Percentiles rank a stretch among this genome's conserved stretches.
Evolutionary conservation across 2,888 invertebrate species (phyloP).

Genomic region (Tetanocera ferruginea): DNA sequence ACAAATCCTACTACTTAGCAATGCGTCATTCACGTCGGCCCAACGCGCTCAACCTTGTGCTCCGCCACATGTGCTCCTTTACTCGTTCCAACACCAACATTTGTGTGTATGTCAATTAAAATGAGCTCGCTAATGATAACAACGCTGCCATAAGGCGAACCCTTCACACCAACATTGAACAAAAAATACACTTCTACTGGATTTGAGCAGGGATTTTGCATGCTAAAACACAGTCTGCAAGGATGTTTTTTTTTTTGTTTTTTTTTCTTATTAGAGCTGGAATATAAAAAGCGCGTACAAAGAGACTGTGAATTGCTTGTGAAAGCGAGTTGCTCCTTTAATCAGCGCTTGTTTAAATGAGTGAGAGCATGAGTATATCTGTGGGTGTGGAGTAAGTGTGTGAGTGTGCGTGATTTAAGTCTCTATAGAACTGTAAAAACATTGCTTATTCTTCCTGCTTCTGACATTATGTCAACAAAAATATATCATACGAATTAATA

Average conservation of each 20-base stretch:
- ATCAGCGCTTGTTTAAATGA: too few relatives aligned
- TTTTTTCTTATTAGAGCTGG: too few relatives aligned
- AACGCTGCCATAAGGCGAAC: neutral
- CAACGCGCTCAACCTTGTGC: neutral
- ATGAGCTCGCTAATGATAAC: neutral
- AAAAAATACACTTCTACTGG: too few relatives aligned
- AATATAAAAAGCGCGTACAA: too few relatives aligned
- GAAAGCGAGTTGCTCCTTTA: too few relatives aligned
- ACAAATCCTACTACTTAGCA: neutral
- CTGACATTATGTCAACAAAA: too few relatives aligned
- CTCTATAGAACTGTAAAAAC: neutral
- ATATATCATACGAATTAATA: too few relatives aligned
- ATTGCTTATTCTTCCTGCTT: neutral
- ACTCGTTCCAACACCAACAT: neutral
- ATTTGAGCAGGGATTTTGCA: too few relatives aligned
- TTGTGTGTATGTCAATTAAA: neutral
- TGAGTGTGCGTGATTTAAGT: neutral
- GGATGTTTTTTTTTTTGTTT: too few relatives aligned
- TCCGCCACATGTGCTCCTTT: neutral
- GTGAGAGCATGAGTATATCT: neutral
- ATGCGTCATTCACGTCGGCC: neutral
- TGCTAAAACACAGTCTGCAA: too few relatives aligned
- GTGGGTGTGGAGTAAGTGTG: conserved; percentile 5
- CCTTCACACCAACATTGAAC: too few relatives aligned
- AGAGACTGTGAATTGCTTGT: too few relatives aligned